Base-by-base conservation (phyloP, 2,797 vertebrate genomes). In the Paratrypauchen microcephalus region DNA sequence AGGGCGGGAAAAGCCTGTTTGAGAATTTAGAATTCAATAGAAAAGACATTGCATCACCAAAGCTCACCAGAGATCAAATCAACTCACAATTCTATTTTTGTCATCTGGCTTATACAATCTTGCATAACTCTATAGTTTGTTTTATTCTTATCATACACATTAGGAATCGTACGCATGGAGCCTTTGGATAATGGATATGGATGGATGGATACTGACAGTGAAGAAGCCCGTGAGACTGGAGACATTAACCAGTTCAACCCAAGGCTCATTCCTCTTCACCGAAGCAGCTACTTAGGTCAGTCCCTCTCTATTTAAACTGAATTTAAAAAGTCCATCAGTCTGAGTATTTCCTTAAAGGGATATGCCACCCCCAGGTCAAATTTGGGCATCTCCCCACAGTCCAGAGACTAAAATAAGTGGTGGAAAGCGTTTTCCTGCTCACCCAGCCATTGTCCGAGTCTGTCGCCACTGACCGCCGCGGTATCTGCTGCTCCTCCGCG, bases 221-320 rank as follows among this genome's bases (percentile, higher is more conserved):
- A 94, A 78, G 93, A 94, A 70, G 90, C 91, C 72, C 95, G 95
- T 28, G 97, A 98, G 93, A 95, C 95, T 58, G 95, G 95, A 50
- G 92, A 95, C 77, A 91, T 95, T 80, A 93, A 87, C 81, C 72
- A 67, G 15, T 93, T 88, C 57, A 79, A 94, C 66, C 79, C 84
- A 39, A 78, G 89, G 41, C 89, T 94, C 78, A 95, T 97, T 87
- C 96, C 96, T 90, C 84, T 97, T 83, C 91, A 89, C 84, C 91
- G 85, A 79, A 94, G 94, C 95, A 97, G 96, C 92, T 96, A 95
- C 90, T 92, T 98, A 92, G 96, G 96, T 98, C 89, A 92, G 95
- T 8, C 15, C 28, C 8, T 36, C 7, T 12, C 19, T 11, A 11
- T 3, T 15, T 24, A 3, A 59, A 59, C 28, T n/a, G 19, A 16